Conservation (phyloP, 2,797 vertebrate genomes). For the Falco biarmicus region DNA sequence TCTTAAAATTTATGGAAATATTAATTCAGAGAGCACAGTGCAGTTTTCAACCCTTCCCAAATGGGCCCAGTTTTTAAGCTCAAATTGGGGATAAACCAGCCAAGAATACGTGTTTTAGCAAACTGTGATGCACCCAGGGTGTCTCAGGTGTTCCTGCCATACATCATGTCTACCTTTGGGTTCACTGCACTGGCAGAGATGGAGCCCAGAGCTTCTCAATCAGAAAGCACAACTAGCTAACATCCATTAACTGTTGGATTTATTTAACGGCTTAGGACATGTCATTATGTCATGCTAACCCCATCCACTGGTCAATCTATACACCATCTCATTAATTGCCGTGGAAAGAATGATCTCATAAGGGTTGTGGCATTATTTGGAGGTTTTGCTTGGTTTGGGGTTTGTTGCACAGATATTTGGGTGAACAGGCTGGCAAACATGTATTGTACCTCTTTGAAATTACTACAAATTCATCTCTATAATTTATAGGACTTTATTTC, state of each 20-base stretch:
- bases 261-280: background rate
- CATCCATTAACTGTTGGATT: background rate
- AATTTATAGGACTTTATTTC: background rate
- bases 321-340: background rate
- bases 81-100: background rate
- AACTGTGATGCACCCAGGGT: fast-evolving
- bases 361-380: background rate
- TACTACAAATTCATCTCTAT: background rate
- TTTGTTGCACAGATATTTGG: background rate
- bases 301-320: background rate
- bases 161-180: background rate
- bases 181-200: background rate
- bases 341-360: background rate
- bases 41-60: background rate
- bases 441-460: background rate
- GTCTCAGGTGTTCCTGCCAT: background rate
- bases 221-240: background rate
- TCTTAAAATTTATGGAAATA: background rate
- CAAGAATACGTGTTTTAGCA: background rate
- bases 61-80: background rate
- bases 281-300: background rate
- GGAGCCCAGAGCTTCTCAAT: background rate
- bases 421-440: background rate
- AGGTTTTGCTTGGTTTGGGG: fast-evolving
- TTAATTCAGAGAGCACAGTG: background rate